These are phyloP conservation scores for Esperia sulphurella DNA, from an alignment of 2,888 invertebrate genomes.

Conservation along the genomic window DNA sequence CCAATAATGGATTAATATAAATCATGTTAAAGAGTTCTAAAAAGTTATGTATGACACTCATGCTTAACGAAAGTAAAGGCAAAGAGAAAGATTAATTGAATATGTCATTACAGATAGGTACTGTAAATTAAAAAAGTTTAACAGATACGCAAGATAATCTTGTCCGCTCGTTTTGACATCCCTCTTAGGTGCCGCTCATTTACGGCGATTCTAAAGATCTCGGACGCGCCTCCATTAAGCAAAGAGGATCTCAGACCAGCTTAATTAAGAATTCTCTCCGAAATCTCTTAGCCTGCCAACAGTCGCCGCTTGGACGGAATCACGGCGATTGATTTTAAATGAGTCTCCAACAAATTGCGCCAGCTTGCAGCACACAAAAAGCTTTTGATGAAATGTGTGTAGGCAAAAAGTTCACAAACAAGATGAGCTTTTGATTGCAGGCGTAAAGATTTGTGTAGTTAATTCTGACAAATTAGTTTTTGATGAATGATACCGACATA, in stretches of 20 bases:
- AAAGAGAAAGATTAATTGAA: constrained; percentile 6
- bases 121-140: constrained; percentile 12
- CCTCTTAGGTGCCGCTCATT: constrained; percentile 44
- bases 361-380: constrained; percentile 36
- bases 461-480: background rate
- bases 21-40: too few species aligned
- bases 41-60: background rate
- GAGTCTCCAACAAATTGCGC: constrained; percentile 58
- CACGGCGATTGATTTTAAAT: constrained; percentile 75
- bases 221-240: constrained; percentile 66
- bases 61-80: background rate
- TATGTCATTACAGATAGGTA: constrained; percentile 3
- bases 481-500: background rate
- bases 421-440: constrained; percentile 29
- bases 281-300: constrained; percentile 49
- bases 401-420: constrained; percentile 21
- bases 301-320: constrained; percentile 44
- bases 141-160: constrained; percentile 35
- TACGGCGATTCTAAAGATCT: constrained; percentile 59
- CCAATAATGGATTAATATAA: too few species aligned
- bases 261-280: constrained; percentile 76
- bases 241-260: constrained; percentile 66
- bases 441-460: constrained; percentile 8
- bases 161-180: constrained; percentile 49
- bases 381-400: constrained; percentile 43